Evolutionary conservation across 2,113 vertebrate species (phyloP).

Genomic region (Callipepla squamata): DNA sequence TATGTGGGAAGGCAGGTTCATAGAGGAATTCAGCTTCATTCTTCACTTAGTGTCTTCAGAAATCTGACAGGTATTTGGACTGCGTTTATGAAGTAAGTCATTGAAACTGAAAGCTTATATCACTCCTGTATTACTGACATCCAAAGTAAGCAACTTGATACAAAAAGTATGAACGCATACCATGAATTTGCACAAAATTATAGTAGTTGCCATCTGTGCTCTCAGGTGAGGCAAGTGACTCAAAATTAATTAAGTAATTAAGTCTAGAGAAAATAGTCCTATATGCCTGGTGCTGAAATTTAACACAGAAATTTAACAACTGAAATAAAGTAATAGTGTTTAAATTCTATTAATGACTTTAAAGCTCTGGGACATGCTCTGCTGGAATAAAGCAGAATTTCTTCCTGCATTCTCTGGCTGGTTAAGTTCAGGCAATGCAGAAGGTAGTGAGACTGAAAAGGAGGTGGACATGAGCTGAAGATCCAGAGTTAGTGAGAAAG

Average conservation of each 20-base stretch:
- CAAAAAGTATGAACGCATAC: neutral
- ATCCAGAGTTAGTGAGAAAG: neutral
- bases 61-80: neutral
- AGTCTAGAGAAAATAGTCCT: neutral
- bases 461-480: neutral
- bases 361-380: neutral
- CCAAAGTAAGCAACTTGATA: neutral
- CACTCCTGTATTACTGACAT: neutral
- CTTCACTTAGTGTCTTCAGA: neutral
- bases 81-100: neutral
- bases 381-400: neutral
- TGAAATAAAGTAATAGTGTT: neutral
- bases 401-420: neutral
- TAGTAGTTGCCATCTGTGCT: neutral
- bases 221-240: neutral
- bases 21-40: neutral
- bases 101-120: neutral
- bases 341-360: neutral
- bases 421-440: neutral
- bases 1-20: neutral
- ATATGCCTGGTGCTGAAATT: neutral
- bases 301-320: neutral
- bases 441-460: neutral
- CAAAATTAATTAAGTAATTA: neutral
- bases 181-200: neutral